A percentile compares a stretch with the other conserved stretches of the same genome.
These are phyloP conservation scores for Caradrina kadenii DNA, from an alignment of 2,888 invertebrate genomes.

Conservation along the genomic window DNA sequence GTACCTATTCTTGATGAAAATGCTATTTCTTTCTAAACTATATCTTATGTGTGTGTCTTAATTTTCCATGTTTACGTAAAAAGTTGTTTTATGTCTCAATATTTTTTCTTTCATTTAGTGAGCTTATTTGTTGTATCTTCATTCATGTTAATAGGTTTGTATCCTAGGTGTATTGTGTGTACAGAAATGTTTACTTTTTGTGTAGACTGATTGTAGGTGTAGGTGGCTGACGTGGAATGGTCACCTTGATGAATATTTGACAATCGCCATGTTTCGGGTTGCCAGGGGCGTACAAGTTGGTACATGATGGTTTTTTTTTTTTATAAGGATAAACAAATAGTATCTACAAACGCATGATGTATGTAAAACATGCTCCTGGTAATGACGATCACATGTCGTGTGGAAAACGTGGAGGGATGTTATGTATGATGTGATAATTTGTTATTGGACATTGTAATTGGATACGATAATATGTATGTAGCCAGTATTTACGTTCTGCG, in stretches of 20 bases:
- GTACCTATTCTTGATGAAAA: slow-evolving; percentile 32
- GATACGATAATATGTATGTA: slow-evolving; percentile 54
- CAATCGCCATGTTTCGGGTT: slow-evolving; percentile 26
- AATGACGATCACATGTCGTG: slow-evolving; percentile 6
- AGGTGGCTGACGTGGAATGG: slow-evolving; percentile 33
- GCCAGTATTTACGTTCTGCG: slow-evolving; percentile 51
- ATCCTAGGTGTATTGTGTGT: slow-evolving; percentile 57
- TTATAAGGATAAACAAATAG: not conserved
- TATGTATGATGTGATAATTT: slow-evolving; percentile 76
- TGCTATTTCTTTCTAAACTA: slow-evolving; percentile 24
- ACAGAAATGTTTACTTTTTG: slow-evolving; percentile 43
- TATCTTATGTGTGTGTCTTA: slow-evolving; percentile 20
- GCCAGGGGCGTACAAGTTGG: slow-evolving; percentile 9
- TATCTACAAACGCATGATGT: not conserved
- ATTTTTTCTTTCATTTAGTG: slow-evolving; percentile 35
- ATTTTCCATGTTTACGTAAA: slow-evolving; percentile 22
- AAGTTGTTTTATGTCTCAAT: slow-evolving; percentile 21
- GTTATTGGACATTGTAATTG: slow-evolving; percentile 58
- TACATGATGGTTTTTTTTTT: not conserved
- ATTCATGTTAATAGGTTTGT: slow-evolving; percentile 66
- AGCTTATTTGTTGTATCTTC: slow-evolving; percentile 53
- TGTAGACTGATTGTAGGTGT: slow-evolving; percentile 43
- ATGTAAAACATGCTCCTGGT: slow-evolving; percentile 11
- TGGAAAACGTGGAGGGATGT: slow-evolving; percentile 22
- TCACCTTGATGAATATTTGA: slow-evolving; percentile 32